Evolutionary conservation across 2,113 vertebrate genomes (phyloP), one percentile per base, ranked within the genome.

Genomic region (Dasyprocta punctata): DNA sequence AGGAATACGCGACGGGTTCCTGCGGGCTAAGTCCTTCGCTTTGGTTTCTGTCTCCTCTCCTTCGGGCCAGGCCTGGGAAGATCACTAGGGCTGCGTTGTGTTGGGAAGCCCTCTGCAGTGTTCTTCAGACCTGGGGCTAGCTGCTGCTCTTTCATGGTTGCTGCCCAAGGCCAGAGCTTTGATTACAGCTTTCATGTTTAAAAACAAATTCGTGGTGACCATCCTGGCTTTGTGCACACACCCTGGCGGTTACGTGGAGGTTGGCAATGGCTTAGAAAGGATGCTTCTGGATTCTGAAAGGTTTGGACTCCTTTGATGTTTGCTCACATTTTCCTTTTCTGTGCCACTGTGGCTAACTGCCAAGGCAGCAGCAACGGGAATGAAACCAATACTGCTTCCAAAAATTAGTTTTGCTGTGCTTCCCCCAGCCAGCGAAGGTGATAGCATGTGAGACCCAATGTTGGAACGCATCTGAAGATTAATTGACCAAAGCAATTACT

Each of bases 291-390:
- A 44, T 83, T 95, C 92, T 95, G 44, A 33, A 93, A 92, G 77
- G 88, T 63, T 30, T 67, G n/a, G 95, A 71, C 22, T 92, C 69
- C 56, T 84, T 91, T 87, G 54, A 80, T 80, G 49, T 86, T 89
- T 92, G 49, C 49, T 91, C 47, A n/a, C 30, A 56, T 94, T 87
- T 95, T 92, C 33, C 30, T 63, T 67, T 85, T 38, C 95, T n/a
- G 86, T 82, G 93, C 78, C 54, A 14, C 4, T 4, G 1, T 94
- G 69, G 60, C 82, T 80, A 83, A 28, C 44, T 96, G n/a, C 80
- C 95, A 89, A 97, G 78, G 28, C 47, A 47, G 41, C 73, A 20
- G 38, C 75, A 92, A 95, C 65, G 77, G 75, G 94, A 97, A 97
- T 63, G 20, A 93, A 94, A 92, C 33, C 33, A 67, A 22, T 60